These are phyloP conservation scores for Samia ricini DNA, from an alignment of 1,140 invertebrate genomes.

Conservation along the genomic window DNA sequence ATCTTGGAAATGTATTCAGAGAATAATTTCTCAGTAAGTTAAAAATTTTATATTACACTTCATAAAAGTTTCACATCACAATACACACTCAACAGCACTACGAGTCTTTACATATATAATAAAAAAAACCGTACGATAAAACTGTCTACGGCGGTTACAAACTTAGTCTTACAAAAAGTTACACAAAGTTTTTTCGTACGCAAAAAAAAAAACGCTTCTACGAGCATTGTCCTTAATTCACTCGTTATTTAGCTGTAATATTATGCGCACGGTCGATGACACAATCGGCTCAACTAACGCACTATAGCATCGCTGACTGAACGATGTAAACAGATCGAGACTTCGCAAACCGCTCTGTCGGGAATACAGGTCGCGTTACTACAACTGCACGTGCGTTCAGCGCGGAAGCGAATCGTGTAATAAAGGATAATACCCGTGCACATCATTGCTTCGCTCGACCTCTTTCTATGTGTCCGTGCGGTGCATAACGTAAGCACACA, in stretches of 20 bases:
- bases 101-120: not conserved
- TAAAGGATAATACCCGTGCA: constrained; percentile 76
- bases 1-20: constrained; percentile 27
- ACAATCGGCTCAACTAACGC: constrained; percentile 64
- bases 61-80: constrained; percentile 31
- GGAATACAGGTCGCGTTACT: constrained; percentile 66
- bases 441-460: constrained; percentile 70
- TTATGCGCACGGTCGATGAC: constrained; percentile 64
- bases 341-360: constrained; percentile 60
- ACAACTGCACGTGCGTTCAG: constrained; percentile 68
- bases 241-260: constrained; percentile 57
- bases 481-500: constrained; percentile 67
- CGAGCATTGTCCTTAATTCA: constrained; percentile 63
- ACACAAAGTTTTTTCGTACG: constrained; percentile 59
- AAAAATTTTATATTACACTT: not conserved
- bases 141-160: constrained; percentile 50
- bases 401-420: constrained; percentile 73
- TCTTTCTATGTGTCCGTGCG: constrained; percentile 47
- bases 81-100: not conserved
- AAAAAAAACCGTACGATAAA: constrained; percentile 13
- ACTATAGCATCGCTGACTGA: constrained; percentile 58
- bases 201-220: constrained; percentile 34
- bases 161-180: constrained; percentile 41
- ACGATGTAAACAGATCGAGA: constrained; percentile 70
- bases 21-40: not conserved